Evolutionary conservation across 2,113 vertebrate genomes (phyloP).

Genomic region (Genyomyrus donnyi): DNA sequence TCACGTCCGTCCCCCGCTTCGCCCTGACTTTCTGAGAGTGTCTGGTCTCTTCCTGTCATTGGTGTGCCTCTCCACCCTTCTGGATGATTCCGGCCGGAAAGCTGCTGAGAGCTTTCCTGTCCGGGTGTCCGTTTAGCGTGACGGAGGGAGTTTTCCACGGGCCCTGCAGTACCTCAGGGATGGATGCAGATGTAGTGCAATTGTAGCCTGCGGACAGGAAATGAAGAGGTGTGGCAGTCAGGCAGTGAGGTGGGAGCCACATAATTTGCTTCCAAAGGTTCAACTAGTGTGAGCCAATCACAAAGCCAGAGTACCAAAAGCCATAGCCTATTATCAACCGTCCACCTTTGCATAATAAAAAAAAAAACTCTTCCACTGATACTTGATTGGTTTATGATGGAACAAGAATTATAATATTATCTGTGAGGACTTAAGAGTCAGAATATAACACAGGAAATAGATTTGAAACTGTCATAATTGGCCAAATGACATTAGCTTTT

Average conservation of each 20-base stretch:
- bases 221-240: neutral
- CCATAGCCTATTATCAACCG: neutral
- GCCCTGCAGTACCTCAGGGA: neutral
- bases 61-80: neutral
- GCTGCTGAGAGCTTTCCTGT: neutral
- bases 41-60: neutral
- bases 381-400: neutral
- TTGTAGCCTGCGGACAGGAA: neutral
- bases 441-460: neutral
- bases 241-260: neutral
- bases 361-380: neutral
- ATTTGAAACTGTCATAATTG: neutral
- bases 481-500: neutral
- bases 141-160: neutral
- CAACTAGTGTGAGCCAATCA: neutral
- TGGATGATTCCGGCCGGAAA: neutral
- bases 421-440: neutral
- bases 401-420: neutral
- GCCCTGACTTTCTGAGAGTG: neutral
- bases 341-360: neutral
- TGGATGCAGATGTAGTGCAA: neutral
- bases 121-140: neutral
- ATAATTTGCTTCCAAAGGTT: neutral
- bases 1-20: neutral
- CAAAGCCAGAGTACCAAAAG: neutral